Percentiles rank a stretch among this genome's conserved stretches.
Conservation (phyloP, 2,113 vertebrate species). For the Clarias gariepinus region DNA sequence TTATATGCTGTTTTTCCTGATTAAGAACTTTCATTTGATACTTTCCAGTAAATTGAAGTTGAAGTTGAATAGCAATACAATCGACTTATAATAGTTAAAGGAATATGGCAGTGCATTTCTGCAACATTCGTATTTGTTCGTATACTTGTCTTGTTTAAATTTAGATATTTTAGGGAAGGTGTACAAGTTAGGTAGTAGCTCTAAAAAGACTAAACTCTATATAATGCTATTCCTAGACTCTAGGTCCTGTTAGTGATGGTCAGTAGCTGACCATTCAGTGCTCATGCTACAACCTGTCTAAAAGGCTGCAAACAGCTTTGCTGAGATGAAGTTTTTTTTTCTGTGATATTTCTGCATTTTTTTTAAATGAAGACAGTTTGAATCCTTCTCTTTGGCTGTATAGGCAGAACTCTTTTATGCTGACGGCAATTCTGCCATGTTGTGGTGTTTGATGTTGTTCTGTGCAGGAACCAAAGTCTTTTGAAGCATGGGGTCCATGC, state of each 20-base stretch:
- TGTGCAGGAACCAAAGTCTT: conserved; percentile 63
- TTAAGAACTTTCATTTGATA: conserved; percentile 38
- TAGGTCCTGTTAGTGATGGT: conserved; percentile 18
- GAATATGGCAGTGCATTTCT: conserved; percentile 37
- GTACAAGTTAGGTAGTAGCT: conserved; percentile 70
- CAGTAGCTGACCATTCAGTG: conserved; percentile 17
- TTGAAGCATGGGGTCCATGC: conserved; percentile 68
- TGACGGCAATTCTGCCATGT: conserved; percentile 16
- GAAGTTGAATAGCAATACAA: background rate
- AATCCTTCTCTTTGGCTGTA: conserved; percentile 4
- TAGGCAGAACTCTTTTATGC: conserved; percentile 30
- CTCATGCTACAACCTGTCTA: background rate
- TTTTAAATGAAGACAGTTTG: background rate
- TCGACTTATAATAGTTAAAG: background rate
- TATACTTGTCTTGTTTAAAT: conserved; percentile 71
- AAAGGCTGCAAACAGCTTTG: background rate
- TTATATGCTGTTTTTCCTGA: conserved; percentile 49
- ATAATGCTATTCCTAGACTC: conserved; percentile 17
- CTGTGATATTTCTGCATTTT: background rate
- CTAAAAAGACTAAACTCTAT: conserved; percentile 31
- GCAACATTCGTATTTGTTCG: conserved; percentile 65
- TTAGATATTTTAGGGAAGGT: conserved; percentile 73
- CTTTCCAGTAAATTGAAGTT: background rate
- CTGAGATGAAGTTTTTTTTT: background rate
- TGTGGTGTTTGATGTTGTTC: conserved; percentile 39